phyloP scores from a whole-genome alignment of 2,888 invertebrate genomes.

The Deilephila elpenor region DNA sequence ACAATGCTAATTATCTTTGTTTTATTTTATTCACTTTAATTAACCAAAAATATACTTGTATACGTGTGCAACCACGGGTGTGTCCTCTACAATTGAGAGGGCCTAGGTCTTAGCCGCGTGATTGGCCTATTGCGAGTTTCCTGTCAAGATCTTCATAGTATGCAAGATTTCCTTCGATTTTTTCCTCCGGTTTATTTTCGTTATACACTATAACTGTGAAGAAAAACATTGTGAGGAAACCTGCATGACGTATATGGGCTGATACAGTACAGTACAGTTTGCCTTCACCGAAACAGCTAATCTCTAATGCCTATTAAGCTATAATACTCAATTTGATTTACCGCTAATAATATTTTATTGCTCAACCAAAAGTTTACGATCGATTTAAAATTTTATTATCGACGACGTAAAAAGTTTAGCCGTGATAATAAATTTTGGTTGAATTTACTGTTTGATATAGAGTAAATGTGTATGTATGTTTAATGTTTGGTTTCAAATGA shows the following conservation, averaged over 20 bases:
- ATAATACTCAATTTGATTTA: slow-evolving; percentile 6
- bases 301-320: not conserved
- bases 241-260: too few species aligned
- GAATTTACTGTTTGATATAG: not conserved
- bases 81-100: too few species aligned
- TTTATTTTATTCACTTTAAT: not conserved
- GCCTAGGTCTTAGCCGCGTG: too few species aligned
- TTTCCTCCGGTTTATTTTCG: too few species aligned
- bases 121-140: too few species aligned
- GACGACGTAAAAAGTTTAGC: not conserved
- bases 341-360: slow-evolving; percentile 13
- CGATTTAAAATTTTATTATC: slow-evolving; percentile 18
- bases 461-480: not conserved
- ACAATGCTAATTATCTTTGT: not conserved
- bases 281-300: not conserved
- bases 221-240: too few species aligned
- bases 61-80: too few species aligned
- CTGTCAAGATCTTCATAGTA: too few species aligned
- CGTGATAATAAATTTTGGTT: not conserved
- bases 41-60: not conserved
- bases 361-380: slow-evolving; percentile 4
- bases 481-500: not conserved
- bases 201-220: too few species aligned
- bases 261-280: too few species aligned
- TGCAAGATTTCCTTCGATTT: too few species aligned